Evolutionary conservation across 2,888 invertebrate species (phyloP), one percentile per base, ranked within the genome.

Genomic region (Galerucella nymphaeae): DNA sequence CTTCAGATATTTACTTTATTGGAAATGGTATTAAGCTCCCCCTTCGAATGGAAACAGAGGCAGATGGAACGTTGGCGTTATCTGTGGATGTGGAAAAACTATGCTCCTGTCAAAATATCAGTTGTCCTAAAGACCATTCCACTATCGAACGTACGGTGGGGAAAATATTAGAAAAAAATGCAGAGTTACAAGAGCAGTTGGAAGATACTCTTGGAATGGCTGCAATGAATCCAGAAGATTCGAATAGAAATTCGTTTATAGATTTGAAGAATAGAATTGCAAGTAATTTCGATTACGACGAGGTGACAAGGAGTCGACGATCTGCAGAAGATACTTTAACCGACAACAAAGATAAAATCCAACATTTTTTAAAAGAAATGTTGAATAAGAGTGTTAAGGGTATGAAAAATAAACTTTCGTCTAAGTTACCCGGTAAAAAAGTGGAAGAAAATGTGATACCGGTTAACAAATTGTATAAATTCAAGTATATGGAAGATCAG

Each of bases 11-110:
- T 45, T 84, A 80, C 69, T 86, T 86, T 72, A 75, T 83, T 5
- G 86, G 86, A 5, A 82, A 84, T 69, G 86, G 85, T 41, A 84
- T 87, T 45, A 84, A 85, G 74, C 76, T 87, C 11, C 87, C 87
- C 5, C 76, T 87, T 41, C 82, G 84, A 71, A 80, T 86, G 78
- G 79, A 79, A 45, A 80, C 81, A 70, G 80, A 81, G 69, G 66
- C 78, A 1, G 83, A 86, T 74, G 86, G 86, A 6, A 78, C 83
- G 1, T 70, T 86, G 38, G 82, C 86, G 70, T 74, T 87, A n/a
- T 80, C 83, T 9, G 83, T 87, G 10, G 86, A 87, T 74, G 71
- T 85, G 8, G 83, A 85, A 10, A 84, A 84, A 71, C 75, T 87
- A 9, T 87, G 87, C 72, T 80, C 82, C n/a, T 83, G 83, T 38